A percentile compares a stretch with the other conserved stretches of the same genome.
Conservation (phyloP, 2,113 vertebrate genomes). For the Hippocampus barbouri region DNA sequence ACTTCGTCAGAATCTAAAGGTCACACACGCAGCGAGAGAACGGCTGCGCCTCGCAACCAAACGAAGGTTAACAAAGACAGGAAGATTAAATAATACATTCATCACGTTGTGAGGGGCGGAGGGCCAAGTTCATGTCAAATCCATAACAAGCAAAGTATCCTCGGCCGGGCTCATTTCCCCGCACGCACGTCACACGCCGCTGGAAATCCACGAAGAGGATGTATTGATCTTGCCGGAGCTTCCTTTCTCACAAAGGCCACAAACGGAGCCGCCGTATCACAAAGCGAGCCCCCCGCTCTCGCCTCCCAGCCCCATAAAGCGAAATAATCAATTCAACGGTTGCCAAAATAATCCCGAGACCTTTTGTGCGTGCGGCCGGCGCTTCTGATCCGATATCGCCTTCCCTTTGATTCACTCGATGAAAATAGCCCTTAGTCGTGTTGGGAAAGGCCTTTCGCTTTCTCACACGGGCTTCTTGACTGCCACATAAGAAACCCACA, state of each 20-base stretch:
- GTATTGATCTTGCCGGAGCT: conserved; percentile 87
- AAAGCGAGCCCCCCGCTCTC: conserved; percentile 56
- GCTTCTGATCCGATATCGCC: conserved; percentile 49
- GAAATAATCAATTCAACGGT: conserved; percentile 73
- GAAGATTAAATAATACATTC: conserved; percentile 97
- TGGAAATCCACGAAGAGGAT: conserved; percentile 93
- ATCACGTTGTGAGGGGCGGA: conserved; percentile 84
- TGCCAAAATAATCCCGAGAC: conserved; percentile 66
- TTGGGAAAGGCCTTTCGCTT: neutral
- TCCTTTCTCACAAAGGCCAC: conserved; percentile 95
- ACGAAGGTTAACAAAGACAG: conserved; percentile 95
- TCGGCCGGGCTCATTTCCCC: conserved; percentile 83
- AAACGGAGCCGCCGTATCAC: conserved; percentile 72
- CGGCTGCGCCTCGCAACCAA: conserved; percentile 74
- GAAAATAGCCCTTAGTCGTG: conserved; percentile 48
- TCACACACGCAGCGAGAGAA: conserved; percentile 71
- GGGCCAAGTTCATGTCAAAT: conserved; percentile 95
- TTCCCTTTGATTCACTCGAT: conserved; percentile 52
- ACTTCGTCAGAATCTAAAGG: conserved; percentile 57
- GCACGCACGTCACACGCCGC: conserved; percentile 85
- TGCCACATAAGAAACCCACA: neutral
- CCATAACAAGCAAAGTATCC: conserved; percentile 90
- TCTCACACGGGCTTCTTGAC: neutral
- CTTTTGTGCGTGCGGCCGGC: conserved; percentile 54
- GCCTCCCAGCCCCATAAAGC: conserved; percentile 68